Evolutionary conservation across 2,888 invertebrate species (phyloP).

Genomic region (Cataglyphis cursor): DNA sequence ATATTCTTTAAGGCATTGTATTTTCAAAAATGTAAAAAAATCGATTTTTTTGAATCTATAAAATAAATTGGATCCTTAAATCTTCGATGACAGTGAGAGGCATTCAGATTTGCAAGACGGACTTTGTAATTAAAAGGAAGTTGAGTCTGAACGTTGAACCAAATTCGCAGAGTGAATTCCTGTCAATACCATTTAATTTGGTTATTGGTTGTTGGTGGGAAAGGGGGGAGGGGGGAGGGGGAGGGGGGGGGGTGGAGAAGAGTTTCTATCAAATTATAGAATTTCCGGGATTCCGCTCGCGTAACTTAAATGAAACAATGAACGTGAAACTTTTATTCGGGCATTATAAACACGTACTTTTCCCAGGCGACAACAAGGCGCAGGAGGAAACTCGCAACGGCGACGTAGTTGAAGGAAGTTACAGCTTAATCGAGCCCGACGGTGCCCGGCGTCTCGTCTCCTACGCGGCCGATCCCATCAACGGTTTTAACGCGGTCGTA

Average conservation of each 20-base stretch:
- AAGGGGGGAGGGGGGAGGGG: neutral
- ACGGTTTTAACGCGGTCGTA: conserved; percentile 84
- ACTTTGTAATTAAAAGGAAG: conserved; percentile 34
- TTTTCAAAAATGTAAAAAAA: no score
- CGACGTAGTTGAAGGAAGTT: conserved; percentile 83
- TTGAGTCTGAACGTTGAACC: conserved; percentile 27
- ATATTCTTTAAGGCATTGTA: no score
- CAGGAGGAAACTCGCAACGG: conserved; percentile 83
- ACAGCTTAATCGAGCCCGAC: conserved; percentile 83
- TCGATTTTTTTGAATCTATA: no score
- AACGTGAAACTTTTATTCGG: conserved; percentile 25
- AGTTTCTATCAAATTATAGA: conserved; percentile 33
- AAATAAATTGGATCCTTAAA: neutral
- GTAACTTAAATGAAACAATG: conserved; percentile 48
- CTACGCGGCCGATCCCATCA: conserved; percentile 83
- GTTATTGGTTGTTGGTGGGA: conserved; percentile 21
- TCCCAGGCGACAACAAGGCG: conserved; percentile 83
- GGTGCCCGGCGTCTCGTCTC: conserved; percentile 82
- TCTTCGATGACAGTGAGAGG: neutral
- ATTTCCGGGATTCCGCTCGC: conserved; percentile 22
- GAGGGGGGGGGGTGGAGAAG: neutral
- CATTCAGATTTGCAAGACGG: neutral
- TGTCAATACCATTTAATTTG: conserved; percentile 38
- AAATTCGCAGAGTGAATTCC: conserved; percentile 33
- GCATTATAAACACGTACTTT: conserved; percentile 37